Percentiles rank a stretch among this genome's conserved stretches.
Conservation (phyloP, 2,888 invertebrate genomes). For the Cosmopolites sordidus region DNA sequence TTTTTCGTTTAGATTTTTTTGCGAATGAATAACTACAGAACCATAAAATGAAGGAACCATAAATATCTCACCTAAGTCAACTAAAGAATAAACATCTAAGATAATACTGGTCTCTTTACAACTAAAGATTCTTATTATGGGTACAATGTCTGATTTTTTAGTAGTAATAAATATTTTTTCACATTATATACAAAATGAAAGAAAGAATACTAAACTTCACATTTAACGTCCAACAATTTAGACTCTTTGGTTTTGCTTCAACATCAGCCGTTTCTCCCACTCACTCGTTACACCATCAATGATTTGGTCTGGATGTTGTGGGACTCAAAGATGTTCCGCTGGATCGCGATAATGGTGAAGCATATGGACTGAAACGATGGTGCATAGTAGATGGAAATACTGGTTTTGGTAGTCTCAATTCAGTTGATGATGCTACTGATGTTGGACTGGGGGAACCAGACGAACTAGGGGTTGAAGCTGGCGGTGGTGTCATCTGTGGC, state of each 20-base stretch:
- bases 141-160: no score
- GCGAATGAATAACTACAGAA: constrained; percentile 5
- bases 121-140: constrained; percentile 15
- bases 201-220: no score
- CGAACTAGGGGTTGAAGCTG: constrained; percentile 54
- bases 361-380: constrained; percentile 49
- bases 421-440: constrained; percentile 42
- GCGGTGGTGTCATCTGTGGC: constrained; percentile 48
- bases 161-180: constrained; percentile 1
- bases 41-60: constrained; percentile 20
- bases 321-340: constrained; percentile 36
- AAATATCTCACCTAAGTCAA: constrained; percentile 11
- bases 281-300: constrained; percentile 32
- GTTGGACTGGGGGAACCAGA: constrained; percentile 59
- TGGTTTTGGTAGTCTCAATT: constrained; percentile 49
- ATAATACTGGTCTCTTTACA: constrained; percentile 41
- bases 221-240: constrained; percentile 34
- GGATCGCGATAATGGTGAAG: constrained; percentile 36
- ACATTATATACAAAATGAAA: constrained; percentile 1
- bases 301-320: constrained; percentile 33
- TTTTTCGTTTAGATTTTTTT: no score
- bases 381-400: constrained; percentile 48
- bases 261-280: neutral
- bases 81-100: constrained; percentile 10
- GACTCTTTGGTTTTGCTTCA: constrained; percentile 39